These are phyloP conservation scores for Drosophila rhopaloa DNA, from an alignment of 1,140 invertebrate genomes.

Conservation along the genomic window DNA sequence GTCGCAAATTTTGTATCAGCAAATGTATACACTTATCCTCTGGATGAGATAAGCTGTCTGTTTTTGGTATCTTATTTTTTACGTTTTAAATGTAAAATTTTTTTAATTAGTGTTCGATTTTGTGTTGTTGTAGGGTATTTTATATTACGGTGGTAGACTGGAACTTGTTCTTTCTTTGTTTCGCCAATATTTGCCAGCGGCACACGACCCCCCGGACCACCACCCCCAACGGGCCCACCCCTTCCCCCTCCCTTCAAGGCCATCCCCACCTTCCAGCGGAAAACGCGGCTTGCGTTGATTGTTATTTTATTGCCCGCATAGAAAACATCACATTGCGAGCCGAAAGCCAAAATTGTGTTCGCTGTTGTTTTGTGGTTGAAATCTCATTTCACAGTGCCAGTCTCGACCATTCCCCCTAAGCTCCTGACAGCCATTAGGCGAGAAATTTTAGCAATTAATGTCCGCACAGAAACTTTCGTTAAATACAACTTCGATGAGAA, in stretches of 20 bases:
- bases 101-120: no score
- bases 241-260: not conserved
- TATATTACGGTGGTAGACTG: not conserved
- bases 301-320: conserved; percentile 76
- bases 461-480: conserved; percentile 37
- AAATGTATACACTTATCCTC: no score
- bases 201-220: not conserved
- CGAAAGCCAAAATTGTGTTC: conserved; percentile 77
- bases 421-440: conserved; percentile 15
- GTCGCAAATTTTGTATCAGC: no score
- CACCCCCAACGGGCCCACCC: not conserved
- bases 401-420: not conserved
- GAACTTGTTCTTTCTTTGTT: not conserved
- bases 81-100: no score
- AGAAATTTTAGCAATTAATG: conserved; percentile 57
- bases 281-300: conserved; percentile 77
- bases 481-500: conserved; percentile 37
- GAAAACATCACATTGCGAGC: conserved; percentile 59
- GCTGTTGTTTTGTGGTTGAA: conserved; percentile 73
- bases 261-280: not conserved
- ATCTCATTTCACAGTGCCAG: conserved; percentile 65
- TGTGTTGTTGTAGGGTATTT: conserved; percentile 4
- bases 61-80: no score
- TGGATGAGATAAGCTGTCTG: no score
- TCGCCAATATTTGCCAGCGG: not conserved